phyloP scores from a whole-genome alignment of 2,888 invertebrate species.

The Abrostola tripartita region DNA sequence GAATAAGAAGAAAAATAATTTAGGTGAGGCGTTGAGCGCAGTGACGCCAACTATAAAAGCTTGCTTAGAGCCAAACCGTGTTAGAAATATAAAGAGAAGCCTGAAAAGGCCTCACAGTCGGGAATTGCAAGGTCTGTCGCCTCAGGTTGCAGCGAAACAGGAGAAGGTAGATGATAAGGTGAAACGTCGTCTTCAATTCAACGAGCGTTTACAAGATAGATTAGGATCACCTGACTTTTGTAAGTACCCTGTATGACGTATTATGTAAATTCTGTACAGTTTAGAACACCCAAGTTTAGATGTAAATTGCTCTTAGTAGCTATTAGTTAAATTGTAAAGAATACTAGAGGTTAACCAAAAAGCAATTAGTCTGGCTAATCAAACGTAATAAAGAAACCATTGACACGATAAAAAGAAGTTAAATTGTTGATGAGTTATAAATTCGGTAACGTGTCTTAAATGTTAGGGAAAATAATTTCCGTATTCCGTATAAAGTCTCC shows the following conservation, averaged over 20 bases:
- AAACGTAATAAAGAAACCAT: too few species aligned
- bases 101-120: conserved; percentile 79
- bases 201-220: conserved; percentile 59
- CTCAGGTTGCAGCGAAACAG: conserved; percentile 45
- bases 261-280: too few species aligned
- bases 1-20: conserved; percentile 48
- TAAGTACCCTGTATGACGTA: conserved; percentile 62
- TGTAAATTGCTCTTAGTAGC: too few species aligned
- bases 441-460: too few species aligned
- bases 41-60: conserved; percentile 65
- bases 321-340: too few species aligned
- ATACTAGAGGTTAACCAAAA: too few species aligned
- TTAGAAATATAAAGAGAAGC: conserved; percentile 79
- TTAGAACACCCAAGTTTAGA: too few species aligned
- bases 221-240: conserved; percentile 67
- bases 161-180: conserved; percentile 63
- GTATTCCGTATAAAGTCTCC: too few species aligned
- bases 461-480: too few species aligned
- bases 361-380: too few species aligned
- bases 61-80: conserved; percentile 61
- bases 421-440: too few species aligned
- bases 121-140: conserved; percentile 75
- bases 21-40: conserved; percentile 46
- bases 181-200: conserved; percentile 66
- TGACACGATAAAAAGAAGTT: too few species aligned